Conservation (phyloP, 2,113 vertebrate species). For the Geothlypis trichas region DNA sequence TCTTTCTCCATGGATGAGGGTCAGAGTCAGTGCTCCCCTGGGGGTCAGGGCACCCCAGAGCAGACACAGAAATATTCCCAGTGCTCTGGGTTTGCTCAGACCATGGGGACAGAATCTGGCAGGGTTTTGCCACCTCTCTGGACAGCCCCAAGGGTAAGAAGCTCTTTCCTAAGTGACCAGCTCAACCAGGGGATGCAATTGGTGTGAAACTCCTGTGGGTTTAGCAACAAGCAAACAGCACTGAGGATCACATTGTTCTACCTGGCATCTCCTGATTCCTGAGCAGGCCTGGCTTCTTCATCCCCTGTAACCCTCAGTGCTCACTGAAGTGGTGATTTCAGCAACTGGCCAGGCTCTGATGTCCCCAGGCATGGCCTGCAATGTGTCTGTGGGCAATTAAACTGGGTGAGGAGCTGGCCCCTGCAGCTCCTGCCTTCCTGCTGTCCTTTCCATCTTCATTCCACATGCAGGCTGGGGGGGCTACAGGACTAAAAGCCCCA, state of each 20-base stretch:
- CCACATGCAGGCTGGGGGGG: rapidly evolving
- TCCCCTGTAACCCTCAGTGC: neutral
- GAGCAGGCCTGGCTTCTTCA: neutral
- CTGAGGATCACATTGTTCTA: neutral
- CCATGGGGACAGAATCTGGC: neutral
- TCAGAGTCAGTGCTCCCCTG: too few species aligned
- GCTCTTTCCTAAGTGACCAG: neutral
- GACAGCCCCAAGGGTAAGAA: neutral
- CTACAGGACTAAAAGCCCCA: neutral
- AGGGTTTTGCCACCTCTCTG: neutral
- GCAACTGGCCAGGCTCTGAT: neutral
- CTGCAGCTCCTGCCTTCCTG: neutral
- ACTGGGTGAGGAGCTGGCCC: neutral
- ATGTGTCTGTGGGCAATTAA: rapidly evolving
- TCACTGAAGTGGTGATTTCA: neutral
- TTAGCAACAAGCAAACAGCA: neutral
- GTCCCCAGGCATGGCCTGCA: neutral
- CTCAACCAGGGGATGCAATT: neutral
- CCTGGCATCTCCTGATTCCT: neutral
- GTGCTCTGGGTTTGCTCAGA: neutral
- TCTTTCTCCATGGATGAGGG: too few species aligned
- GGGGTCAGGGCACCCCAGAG: too few species aligned
- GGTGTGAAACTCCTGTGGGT: neutral
- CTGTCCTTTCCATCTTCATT: neutral
- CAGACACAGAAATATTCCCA: too few species aligned